Conservation (phyloP, 2,888 invertebrate species). For the Cephus sareptanus region DNA sequence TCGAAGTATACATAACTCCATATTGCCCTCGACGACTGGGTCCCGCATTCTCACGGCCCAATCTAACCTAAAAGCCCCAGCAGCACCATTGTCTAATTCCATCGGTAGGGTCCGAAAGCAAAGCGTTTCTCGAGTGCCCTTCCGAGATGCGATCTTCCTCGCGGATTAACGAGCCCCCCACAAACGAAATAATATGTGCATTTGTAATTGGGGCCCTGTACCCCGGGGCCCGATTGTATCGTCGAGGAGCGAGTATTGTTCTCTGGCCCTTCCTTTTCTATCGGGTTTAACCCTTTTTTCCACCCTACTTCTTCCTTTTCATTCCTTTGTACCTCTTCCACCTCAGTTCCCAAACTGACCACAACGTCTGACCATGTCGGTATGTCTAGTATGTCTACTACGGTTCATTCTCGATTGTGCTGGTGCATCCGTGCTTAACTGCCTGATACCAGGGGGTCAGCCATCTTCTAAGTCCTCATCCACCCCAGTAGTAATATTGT, state of each 20-base stretch:
- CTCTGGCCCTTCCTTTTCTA: constrained; percentile 12
- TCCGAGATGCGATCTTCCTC: not conserved
- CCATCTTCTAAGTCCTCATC: not conserved
- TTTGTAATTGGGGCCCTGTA: constrained; percentile 27
- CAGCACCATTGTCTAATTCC: not conserved
- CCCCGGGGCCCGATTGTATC: constrained; percentile 26
- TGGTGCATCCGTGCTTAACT: not conserved
- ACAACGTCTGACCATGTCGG: not conserved
- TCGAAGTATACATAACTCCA: not conserved
- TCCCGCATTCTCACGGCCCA: not conserved
- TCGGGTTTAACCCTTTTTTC: not conserved
- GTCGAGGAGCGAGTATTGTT: constrained; percentile 23
- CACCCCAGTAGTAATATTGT: not conserved
- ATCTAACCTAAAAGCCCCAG: not conserved
- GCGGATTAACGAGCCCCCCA: constrained; percentile 25
- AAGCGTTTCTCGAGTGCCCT: not conserved
- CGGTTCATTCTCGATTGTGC: not conserved
- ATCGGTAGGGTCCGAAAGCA: not conserved
- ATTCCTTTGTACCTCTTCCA: constrained; percentile 1
- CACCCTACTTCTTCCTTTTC: constrained; percentile 12
- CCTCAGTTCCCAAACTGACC: not conserved
- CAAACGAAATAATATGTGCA: constrained; percentile 24
- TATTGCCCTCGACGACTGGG: not conserved
- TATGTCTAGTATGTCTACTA: not conserved
- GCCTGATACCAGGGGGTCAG: not conserved